Percentiles rank a stretch among this genome's conserved stretches.
Conservation (phyloP, 2,888 invertebrate genomes). For the Noctua fimbriata region DNA sequence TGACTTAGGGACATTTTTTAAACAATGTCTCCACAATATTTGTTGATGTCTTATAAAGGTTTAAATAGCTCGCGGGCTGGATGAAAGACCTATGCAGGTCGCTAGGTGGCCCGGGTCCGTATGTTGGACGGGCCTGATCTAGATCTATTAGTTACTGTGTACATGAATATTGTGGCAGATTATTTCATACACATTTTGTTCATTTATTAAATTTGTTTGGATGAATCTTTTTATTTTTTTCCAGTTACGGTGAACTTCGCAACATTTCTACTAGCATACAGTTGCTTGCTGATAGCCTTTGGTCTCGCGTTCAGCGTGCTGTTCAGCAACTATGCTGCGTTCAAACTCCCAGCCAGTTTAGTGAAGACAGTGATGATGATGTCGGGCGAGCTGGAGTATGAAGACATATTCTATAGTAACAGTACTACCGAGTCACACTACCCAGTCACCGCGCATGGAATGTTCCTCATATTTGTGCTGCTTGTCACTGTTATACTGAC, state of each 20-base stretch:
- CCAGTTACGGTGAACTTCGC: slow-evolving; percentile 95
- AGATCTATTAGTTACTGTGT: background rate
- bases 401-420: slow-evolving; percentile 94
- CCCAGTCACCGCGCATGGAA: slow-evolving; percentile 93
- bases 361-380: slow-evolving; percentile 96
- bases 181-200: background rate
- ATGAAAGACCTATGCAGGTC: too few relatives aligned
- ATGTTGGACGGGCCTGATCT: too few relatives aligned
- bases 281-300: slow-evolving; percentile 95
- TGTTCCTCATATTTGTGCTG: slow-evolving; percentile 94
- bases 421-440: slow-evolving; percentile 90
- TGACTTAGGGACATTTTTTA: too few relatives aligned
- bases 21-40: too few relatives aligned
- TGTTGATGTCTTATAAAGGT: too few relatives aligned
- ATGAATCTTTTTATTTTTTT: slow-evolving; percentile 43
- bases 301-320: slow-evolving; percentile 95
- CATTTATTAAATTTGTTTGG: too few relatives aligned
- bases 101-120: too few relatives aligned
- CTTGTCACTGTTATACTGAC: slow-evolving; percentile 95
- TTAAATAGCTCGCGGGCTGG: too few relatives aligned
- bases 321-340: slow-evolving; percentile 94
- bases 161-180: background rate
- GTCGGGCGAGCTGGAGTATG: slow-evolving; percentile 96
- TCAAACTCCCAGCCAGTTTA: slow-evolving; percentile 92
- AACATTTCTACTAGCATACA: slow-evolving; percentile 95